Conservation (phyloP, 2,113 vertebrate genomes). For the Eudyptes chrysolophus region DNA sequence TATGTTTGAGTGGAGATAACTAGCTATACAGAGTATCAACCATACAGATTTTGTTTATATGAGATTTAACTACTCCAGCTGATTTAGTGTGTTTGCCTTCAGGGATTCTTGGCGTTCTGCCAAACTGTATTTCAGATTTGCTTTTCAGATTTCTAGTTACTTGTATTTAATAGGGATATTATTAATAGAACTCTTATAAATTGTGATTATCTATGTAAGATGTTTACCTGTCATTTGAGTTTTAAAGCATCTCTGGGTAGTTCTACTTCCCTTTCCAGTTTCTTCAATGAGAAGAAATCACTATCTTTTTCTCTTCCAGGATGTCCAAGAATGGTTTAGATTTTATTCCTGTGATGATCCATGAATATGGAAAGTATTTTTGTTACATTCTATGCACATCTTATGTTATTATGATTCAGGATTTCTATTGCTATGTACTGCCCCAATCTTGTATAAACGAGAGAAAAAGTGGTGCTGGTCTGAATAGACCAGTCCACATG, state of each 20-base stretch:
- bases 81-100: neutral
- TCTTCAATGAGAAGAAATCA: neutral
- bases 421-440: neutral
- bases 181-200: neutral
- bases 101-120: neutral
- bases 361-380: neutral
- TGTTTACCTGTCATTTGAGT: neutral
- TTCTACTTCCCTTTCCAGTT: neutral
- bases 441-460: neutral
- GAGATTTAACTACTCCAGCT: neutral
- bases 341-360: neutral
- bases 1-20: neutral
- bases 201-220: neutral
- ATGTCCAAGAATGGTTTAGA: neutral
- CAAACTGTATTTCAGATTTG: neutral
- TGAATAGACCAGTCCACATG: neutral
- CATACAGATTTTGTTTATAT: neutral
- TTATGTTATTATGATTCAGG: neutral
- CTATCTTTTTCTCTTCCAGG: neutral
- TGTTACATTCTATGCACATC: neutral
- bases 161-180: neutral
- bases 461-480: neutral
- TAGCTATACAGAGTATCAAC: neutral
- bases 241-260: neutral
- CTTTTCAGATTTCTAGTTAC: neutral